A percentile compares a stretch with the other conserved stretches of the same genome.
Conservation (phyloP, 1,140 invertebrate species). For the Hycleus cichorii region DNA sequence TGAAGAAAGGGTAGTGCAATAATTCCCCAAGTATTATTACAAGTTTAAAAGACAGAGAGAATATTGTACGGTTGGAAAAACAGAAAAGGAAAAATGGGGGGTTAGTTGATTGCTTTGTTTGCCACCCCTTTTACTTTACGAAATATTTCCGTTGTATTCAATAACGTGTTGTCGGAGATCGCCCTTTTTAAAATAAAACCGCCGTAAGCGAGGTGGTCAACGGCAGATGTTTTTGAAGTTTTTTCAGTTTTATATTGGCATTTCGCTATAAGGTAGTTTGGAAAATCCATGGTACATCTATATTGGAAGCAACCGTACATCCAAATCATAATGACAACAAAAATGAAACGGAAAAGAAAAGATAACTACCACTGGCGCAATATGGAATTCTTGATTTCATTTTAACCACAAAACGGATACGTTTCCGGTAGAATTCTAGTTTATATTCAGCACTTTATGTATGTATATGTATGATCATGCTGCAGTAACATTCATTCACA, state of each 20-base stretch:
- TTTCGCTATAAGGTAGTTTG: neutral
- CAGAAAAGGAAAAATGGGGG: too few relatives aligned
- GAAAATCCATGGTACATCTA: neutral
- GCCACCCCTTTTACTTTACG: slow-evolving; percentile 12
- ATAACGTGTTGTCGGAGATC: slow-evolving; percentile 6
- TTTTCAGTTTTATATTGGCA: neutral
- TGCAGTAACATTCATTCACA: too few relatives aligned
- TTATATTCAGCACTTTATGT: neutral
- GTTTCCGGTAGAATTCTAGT: neutral
- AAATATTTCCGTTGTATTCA: slow-evolving; percentile 12
- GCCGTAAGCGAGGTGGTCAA: slow-evolving; percentile 3
- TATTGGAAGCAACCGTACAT: neutral
- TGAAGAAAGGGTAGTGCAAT: too few relatives aligned
- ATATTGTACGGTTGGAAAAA: too few relatives aligned
- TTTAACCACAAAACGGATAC: neutral
- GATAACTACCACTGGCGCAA: too few relatives aligned
- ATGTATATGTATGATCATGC: neutral
- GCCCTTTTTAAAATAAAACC: slow-evolving; percentile 4
- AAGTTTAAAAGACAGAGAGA: too few relatives aligned
- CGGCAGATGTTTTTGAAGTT: slow-evolving; percentile 9
- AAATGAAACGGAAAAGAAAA: neutral
- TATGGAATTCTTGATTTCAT: neutral
- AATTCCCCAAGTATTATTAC: too few relatives aligned
- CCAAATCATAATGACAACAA: neutral
- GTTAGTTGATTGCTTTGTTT: slow-evolving; percentile 5